Conservation (phyloP, 2,797 vertebrate species). For the Microcaecilia unicolor region DNA sequence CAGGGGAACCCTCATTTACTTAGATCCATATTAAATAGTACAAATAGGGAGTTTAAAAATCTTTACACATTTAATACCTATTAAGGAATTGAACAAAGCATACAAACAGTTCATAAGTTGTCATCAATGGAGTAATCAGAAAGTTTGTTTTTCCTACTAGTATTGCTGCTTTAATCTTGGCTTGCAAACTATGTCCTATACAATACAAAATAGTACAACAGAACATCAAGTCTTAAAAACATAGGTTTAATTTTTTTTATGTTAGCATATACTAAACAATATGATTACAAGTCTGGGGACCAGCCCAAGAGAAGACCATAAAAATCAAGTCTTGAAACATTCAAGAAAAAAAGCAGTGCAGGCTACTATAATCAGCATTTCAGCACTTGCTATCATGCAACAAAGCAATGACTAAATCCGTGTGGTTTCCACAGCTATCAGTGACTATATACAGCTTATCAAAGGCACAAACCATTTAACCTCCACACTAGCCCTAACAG, state of each 20-base stretch:
- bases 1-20: no score
- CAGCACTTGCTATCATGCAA: conserved; percentile 37
- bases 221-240: no score
- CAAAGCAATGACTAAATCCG: conserved; percentile 20
- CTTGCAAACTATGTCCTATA: conserved; percentile 24
- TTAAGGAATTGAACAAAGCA: no score
- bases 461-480: no score
- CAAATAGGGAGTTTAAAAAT: no score
- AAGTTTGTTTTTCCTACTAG: no score
- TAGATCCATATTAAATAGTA: no score
- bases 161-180: conserved; percentile 30
- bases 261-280: conserved; percentile 48
- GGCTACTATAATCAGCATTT: conserved; percentile 26
- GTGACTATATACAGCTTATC: conserved; percentile 26
- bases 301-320: conserved; percentile 77
- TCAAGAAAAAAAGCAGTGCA: conserved; percentile 44
- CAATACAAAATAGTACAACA: no score
- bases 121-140: no score
- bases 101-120: no score
- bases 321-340: conserved; percentile 44
- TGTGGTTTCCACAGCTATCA: conserved; percentile 33
- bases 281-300: conserved; percentile 67
- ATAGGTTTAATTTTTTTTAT: conserved; percentile 30
- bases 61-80: no score
- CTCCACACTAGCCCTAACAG: no score